Evolutionary conservation across 2,888 invertebrate species (phyloP).

Genomic region (Agrilus mali): DNA sequence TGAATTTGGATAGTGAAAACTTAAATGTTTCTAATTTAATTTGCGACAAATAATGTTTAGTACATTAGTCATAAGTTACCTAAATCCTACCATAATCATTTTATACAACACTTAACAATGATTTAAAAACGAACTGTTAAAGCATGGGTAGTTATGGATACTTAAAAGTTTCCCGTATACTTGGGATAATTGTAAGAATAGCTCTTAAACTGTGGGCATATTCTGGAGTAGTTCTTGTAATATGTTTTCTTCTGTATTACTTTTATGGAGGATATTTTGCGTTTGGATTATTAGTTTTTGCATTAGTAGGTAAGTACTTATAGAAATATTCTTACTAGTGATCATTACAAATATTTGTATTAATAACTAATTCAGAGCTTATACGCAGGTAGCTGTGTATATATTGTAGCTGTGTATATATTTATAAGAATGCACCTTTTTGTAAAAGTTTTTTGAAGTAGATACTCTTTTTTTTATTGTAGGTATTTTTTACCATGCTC

Average conservation of each 20-base stretch:
- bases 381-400: too few relatives aligned
- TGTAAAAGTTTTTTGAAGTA: too few relatives aligned
- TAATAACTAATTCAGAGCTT: too few relatives aligned
- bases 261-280: conserved; percentile 68
- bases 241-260: conserved; percentile 70
- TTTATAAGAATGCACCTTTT: too few relatives aligned
- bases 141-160: conserved; percentile 29
- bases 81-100: too few relatives aligned
- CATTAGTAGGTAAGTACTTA: conserved; percentile 57
- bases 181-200: conserved; percentile 38
- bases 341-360: conserved; percentile 1
- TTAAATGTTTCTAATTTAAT: too few relatives aligned
- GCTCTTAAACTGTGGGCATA: conserved; percentile 66
- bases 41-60: neutral
- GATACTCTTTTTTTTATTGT: too few relatives aligned
- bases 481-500: conserved; percentile 76
- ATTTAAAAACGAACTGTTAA: conserved; percentile 1
- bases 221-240: conserved; percentile 57
- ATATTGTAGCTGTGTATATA: too few relatives aligned
- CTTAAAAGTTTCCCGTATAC: conserved; percentile 28
- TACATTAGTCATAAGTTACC: neutral
- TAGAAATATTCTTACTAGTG: neutral
- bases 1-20: too few relatives aligned
- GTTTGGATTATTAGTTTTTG: conserved; percentile 53
- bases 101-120: too few relatives aligned